These are phyloP conservation scores for Gryllus bimaculatus DNA, from an alignment of 1,140 invertebrate genomes.

Conservation along the genomic window DNA sequence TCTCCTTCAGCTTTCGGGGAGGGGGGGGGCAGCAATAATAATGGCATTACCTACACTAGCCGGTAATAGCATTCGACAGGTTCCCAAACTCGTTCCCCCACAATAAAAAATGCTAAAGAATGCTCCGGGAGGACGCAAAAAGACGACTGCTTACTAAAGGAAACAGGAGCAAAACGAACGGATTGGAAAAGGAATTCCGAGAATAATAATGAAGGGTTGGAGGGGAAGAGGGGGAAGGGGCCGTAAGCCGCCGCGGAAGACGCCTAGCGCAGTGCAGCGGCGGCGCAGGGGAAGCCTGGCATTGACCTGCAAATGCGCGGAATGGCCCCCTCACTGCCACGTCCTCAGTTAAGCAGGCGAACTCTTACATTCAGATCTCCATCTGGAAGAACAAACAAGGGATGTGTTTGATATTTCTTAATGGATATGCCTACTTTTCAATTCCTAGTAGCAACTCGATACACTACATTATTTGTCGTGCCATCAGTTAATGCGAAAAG, in stretches of 20 bases:
- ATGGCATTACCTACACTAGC: neutral
- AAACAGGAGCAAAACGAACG: neutral
- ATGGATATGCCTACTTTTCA: too few relatives aligned
- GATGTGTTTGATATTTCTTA: too few relatives aligned
- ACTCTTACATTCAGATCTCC: too few relatives aligned
- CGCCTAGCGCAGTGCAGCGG: neutral
- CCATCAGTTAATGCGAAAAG: too few relatives aligned
- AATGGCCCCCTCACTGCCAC: too few relatives aligned
- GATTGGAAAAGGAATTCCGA: neutral
- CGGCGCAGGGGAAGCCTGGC: neutral
- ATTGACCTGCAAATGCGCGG: too few relatives aligned
- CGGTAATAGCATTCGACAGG: neutral
- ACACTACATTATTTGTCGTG: too few relatives aligned
- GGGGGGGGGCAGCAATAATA: conserved; percentile 14
- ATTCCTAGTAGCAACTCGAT: too few relatives aligned
- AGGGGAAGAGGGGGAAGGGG: neutral
- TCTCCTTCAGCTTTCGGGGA: neutral
- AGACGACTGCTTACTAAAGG: neutral
- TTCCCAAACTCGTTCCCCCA: neutral
- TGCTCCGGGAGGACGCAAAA: neutral
- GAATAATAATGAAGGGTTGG: neutral
- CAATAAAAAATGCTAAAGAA: neutral
- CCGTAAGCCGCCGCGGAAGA: neutral
- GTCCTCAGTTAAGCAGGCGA: too few relatives aligned
- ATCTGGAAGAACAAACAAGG: too few relatives aligned